Base-by-base conservation (phyloP, 2,113 vertebrate species). In the Atractosteus spatula region DNA sequence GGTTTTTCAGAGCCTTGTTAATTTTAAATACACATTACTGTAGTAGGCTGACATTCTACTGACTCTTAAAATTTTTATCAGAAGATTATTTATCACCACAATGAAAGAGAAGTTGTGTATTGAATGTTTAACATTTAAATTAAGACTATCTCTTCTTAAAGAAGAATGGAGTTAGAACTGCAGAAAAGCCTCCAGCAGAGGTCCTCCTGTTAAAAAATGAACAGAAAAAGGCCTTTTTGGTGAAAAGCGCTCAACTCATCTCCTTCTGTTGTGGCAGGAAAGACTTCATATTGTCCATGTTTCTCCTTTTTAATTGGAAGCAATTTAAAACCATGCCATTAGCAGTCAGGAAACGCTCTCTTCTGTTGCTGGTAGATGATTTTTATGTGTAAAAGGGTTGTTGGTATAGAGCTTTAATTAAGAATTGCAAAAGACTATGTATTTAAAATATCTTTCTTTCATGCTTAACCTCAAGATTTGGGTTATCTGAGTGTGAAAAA, bases 321-420 rank as follows among this genome's bases (percentile, higher is more conserved):
- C 71, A 77, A 81, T 85, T 85, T 80, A 75, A 83, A 78, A 83
- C 72, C 55, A 72, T 63, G 66, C 80, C 71, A 79, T 85, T 85
- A 86, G 78, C 81, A 80, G 73, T 71, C 77, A 77, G 77, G 65
- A 78, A 74, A 78, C 78, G 81, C n/a, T 81, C 72, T 80, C 75
- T 75, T 80, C 73, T 74, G 74, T 17, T 74, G 70, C 75, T 84
- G 76, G 76, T 83, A 71, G 80, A 79, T 87, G 81, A 78, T 82
- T 88, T 86, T 86, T 84, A 85, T 84, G 81, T 86, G 42, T 80
- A 78, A 68, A 75, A 80, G 75, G 82, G 80, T 83, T 86, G 80
- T 77, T 79, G 77, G 76, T 80, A 82, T 77, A 77, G 76, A 78
- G 80, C 75, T 74, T 78, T 83, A 79, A 86, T 82, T 81, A 76